Conservation (phyloP, 2,113 vertebrate genomes). For the Urocynchramus pylzowi region DNA sequence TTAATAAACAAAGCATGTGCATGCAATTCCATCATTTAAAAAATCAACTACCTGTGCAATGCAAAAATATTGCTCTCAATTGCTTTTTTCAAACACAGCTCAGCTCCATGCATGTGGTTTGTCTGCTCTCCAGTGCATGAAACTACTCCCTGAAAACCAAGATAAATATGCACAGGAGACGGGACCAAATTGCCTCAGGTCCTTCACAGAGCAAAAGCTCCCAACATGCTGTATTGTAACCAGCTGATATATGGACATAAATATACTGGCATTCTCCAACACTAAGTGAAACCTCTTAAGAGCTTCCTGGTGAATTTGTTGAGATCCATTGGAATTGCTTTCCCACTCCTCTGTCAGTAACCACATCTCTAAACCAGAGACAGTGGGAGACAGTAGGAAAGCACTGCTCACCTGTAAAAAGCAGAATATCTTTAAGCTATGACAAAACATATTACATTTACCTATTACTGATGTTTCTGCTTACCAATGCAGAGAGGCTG, state of each 20-base stretch:
- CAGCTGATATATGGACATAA: not conserved
- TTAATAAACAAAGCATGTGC: not conserved
- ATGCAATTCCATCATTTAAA: not conserved
- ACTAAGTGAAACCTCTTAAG: not conserved
- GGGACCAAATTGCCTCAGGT: not conserved
- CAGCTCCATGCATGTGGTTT: not conserved
- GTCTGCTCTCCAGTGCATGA: not conserved
- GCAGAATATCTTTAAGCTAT: not conserved
- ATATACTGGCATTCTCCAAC: not conserved
- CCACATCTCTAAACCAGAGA: not conserved
- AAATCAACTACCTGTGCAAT: not conserved
- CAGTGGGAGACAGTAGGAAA: not conserved
- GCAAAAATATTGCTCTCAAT: not conserved
- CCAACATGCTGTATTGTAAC: not conserved
- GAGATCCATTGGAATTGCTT: not conserved
- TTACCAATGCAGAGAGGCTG: not conserved
- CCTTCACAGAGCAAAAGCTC: not conserved
- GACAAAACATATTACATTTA: not conserved
- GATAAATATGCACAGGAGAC: not conserved
- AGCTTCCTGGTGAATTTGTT: not conserved
- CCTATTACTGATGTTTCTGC: not conserved
- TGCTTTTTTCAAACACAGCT: not conserved
- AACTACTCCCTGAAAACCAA: not conserved
- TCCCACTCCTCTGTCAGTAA: not conserved
- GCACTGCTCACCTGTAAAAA: not conserved